A percentile compares a stretch with the other conserved stretches of the same genome.
These are phyloP conservation scores for Pteromalus puparum DNA, from an alignment of 1,140 invertebrate genomes.

Conservation along the genomic window DNA sequence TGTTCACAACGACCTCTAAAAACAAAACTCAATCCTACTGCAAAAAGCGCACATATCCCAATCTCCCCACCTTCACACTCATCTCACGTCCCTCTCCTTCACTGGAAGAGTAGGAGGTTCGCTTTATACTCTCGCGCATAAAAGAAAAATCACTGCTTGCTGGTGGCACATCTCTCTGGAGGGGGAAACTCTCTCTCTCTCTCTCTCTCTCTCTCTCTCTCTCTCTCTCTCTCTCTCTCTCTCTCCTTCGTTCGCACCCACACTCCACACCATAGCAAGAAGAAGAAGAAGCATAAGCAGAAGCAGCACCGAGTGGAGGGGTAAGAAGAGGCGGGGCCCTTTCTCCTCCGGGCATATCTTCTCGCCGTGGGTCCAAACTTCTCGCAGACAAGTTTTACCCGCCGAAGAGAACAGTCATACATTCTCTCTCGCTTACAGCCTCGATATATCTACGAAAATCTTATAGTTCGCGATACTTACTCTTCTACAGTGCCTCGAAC, in stretches of 20 bases:
- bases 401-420: background rate
- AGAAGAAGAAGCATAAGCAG: background rate
- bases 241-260: background rate
- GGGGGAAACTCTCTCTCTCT: background rate
- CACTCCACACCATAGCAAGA: background rate
- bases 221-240: too few species aligned
- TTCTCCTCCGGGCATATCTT: conserved; percentile 14
- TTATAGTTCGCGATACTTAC: background rate
- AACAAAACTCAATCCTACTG: too few species aligned
- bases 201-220: background rate
- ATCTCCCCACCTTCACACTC: too few species aligned
- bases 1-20: too few species aligned
- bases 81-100: too few species aligned
- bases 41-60: too few species aligned
- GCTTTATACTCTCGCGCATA: background rate
- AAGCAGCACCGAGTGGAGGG: background rate
- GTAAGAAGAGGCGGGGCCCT: conserved; percentile 2
- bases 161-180: background rate
- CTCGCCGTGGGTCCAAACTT: background rate
- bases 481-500: background rate
- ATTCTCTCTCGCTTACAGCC: background rate
- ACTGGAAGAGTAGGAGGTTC: too few species aligned
- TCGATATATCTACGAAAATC: too few species aligned
- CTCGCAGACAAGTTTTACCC: conserved; percentile 29
- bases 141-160: background rate